Base-by-base conservation (phyloP, 2,888 invertebrate species). In the Napeogenes inachia region DNA sequence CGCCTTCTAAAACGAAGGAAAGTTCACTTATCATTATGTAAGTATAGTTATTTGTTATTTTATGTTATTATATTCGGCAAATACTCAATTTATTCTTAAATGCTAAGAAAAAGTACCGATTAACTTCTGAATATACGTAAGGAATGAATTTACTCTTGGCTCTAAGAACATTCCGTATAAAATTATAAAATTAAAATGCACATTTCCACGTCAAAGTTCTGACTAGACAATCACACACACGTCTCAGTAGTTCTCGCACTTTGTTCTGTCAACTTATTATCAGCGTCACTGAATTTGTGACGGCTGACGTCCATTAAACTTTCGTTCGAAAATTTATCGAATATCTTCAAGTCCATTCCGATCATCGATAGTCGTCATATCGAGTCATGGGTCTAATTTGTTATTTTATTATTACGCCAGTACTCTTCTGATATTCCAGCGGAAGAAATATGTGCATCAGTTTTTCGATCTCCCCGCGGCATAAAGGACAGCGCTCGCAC, bases 401-500 rank as follows among this genome's bases (percentile, higher is more conserved):
- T 86, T 89, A 89, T 76, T 89, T 89, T 61, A 89, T 80, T 38
- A 84, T 83, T 10, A 87, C 73, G 2, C 82, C 85, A 13, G 74
- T 66, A 61, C 68, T 74, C 62, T 76, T 84, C 68, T 87, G 82
- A 75, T 82, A 91, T 71, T 93, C 93, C 62, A 93, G 91, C 8
- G 94, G 94, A 42, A 94, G 89, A 81, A 93, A 95, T 68, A 95
- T 93, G 76, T 93, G 93, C 84, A 94, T 94, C 38, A 93, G 91
- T 70, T 93, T 92, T 57, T 93, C 92, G 67, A 96, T 94, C 75
- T 93, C 92, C 4, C 93, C 91, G 30, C 96, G 92, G 78, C 96
- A 96, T 42, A 96, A 85, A 0, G 96, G 96, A 79, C 96, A 96
- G 63, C 93, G 91, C 64, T 93, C 92, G 78, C 96, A 94, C 75